Evolutionary conservation across 1,140 invertebrate species (phyloP).

Genomic region (Drosophila prosaltans): DNA sequence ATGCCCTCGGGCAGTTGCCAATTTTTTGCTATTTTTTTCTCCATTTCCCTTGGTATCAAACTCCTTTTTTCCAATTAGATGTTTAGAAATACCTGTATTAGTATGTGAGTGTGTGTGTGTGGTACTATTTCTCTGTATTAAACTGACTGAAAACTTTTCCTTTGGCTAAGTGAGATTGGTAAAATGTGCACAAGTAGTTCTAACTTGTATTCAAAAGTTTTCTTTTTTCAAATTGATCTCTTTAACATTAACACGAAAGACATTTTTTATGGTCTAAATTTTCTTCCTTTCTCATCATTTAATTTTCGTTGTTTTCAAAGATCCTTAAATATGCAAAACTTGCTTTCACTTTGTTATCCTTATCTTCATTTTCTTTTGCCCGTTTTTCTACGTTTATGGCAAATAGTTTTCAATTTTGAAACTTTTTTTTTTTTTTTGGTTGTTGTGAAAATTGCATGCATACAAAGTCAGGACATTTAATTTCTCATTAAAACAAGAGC

Average conservation of each 20-base stretch:
- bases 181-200: constrained; percentile 15
- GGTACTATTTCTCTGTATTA: no score
- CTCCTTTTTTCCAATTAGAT: constrained; percentile 68
- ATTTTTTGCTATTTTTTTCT: constrained; percentile 40
- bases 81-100: constrained; percentile 71
- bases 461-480: constrained; percentile 57
- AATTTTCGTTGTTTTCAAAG: background rate
- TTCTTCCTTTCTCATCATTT: constrained; percentile 3
- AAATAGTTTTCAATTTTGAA: constrained; percentile 60
- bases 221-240: background rate
- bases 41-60: constrained; percentile 35
- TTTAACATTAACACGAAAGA: background rate
- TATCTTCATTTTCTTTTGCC: background rate
- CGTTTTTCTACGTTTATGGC: background rate
- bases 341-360: background rate
- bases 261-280: background rate
- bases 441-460: constrained; percentile 50
- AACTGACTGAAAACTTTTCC: constrained; percentile 68
- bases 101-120: constrained; percentile 22
- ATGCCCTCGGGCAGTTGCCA: constrained; percentile 48
- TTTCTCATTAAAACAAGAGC: constrained; percentile 62
- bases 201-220: background rate
- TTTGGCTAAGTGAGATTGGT: constrained; percentile 46
- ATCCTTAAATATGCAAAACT: constrained; percentile 6
- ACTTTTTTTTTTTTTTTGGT: constrained; percentile 17